A percentile compares a stretch with the other conserved stretches of the same genome.
Conservation (phyloP, 2,113 vertebrate genomes). For the Perca fluviatilis region DNA sequence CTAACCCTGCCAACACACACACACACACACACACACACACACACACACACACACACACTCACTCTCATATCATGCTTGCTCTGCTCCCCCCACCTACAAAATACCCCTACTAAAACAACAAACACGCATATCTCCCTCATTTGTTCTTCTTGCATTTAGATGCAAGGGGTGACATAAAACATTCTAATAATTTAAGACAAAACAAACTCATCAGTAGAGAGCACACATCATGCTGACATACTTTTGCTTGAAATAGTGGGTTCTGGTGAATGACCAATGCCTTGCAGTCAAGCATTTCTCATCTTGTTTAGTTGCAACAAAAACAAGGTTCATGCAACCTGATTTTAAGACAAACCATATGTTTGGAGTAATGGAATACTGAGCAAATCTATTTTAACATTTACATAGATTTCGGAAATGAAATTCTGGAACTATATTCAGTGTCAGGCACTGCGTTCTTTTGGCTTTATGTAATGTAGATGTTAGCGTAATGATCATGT, state of each 20-base stretch:
- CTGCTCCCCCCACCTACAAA: slow-evolving; percentile 20
- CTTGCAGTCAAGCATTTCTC: slow-evolving; percentile 46
- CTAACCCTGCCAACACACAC: slow-evolving; percentile 46
- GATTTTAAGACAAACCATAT: slow-evolving; percentile 1
- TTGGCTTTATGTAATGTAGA: neutral
- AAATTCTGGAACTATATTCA: neutral
- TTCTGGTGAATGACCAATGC: slow-evolving; percentile 40
- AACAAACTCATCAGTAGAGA: slow-evolving; percentile 38
- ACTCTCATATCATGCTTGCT: neutral
- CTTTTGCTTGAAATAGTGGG: slow-evolving; percentile 26
- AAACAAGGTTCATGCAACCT: slow-evolving; percentile 7
- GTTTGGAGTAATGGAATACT: neutral
- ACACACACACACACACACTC: neutral
- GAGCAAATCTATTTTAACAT: neutral
- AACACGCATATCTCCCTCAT: neutral
- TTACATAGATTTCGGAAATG: neutral
- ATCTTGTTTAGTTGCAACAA: slow-evolving; percentile 40
- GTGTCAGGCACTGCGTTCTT: neutral
- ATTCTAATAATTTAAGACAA: slow-evolving; percentile 24
- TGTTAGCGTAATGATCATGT: neutral
- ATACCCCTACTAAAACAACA: slow-evolving; percentile 20
- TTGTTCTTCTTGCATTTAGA: slow-evolving; percentile 12
- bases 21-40: slow-evolving; percentile 21
- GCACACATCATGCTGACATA: slow-evolving; percentile 41
- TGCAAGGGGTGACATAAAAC: neutral